These are phyloP conservation scores for Nerophis ophidion DNA, from an alignment of 2,113 vertebrate genomes.

Conservation along the genomic window DNA sequence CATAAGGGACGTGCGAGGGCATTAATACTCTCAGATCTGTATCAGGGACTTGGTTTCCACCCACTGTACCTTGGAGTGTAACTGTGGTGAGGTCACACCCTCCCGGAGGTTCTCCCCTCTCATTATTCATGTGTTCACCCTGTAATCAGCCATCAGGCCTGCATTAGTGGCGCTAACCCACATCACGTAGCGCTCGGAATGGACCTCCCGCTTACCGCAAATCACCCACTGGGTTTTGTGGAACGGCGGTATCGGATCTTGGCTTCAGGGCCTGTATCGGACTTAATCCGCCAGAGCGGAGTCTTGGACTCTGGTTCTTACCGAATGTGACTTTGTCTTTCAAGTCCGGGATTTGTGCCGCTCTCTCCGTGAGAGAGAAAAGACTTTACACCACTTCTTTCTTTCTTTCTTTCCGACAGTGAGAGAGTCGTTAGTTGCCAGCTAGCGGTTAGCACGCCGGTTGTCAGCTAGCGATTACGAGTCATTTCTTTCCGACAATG, in stretches of 20 bases:
- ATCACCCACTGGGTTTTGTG: slow-evolving; percentile 46
- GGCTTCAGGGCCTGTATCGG: slow-evolving; percentile 55
- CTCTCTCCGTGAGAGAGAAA: slow-evolving; percentile 8
- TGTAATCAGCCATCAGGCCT: slow-evolving; percentile 19
- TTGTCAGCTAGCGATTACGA: neutral
- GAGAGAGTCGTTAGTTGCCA: too few relatives aligned
- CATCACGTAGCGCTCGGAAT: slow-evolving; percentile 39
- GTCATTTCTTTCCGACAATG: slow-evolving; percentile 24
- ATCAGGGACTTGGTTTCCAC: neutral
- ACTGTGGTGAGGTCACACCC: slow-evolving; percentile 2
- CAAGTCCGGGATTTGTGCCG: slow-evolving; percentile 5
- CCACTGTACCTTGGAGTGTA: slow-evolving; percentile 3
- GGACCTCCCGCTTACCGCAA: slow-evolving; percentile 49
- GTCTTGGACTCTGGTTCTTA: slow-evolving; percentile 43
- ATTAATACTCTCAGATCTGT: slow-evolving; percentile 1
- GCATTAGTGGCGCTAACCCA: slow-evolving; percentile 32
- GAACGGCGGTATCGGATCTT: slow-evolving; percentile 36
- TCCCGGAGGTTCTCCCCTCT: slow-evolving; percentile 7
- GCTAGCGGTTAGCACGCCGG: too few relatives aligned
- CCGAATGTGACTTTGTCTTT: slow-evolving; percentile 17
- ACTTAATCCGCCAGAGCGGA: slow-evolving; percentile 30
- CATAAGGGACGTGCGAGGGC: too few relatives aligned
- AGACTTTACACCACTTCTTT: neutral
- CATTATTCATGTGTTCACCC: slow-evolving; percentile 42
- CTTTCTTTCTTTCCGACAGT: too few relatives aligned